A percentile compares a stretch with the other conserved stretches of the same genome.
Evolutionary conservation across 1,140 invertebrate genomes (phyloP).

Genomic region (Thaumatotibia leucotreta): DNA sequence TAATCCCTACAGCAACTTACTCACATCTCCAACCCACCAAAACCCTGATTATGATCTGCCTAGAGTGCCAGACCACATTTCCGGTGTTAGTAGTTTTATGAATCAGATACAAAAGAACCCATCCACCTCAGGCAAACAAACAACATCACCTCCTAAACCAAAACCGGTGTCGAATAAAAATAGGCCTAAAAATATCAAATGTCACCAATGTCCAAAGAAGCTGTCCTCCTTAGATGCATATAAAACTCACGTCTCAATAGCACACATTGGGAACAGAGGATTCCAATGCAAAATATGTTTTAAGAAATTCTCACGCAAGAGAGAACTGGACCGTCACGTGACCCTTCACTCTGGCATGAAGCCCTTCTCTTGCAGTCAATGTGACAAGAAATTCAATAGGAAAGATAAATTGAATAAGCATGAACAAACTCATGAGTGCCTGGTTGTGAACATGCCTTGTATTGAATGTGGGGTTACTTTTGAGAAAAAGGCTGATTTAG

Average conservation of each 20-base stretch:
- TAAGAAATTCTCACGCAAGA: slow-evolving; percentile 80
- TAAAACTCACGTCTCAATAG: slow-evolving; percentile 68
- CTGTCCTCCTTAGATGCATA: slow-evolving; percentile 72
- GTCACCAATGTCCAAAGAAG: slow-evolving; percentile 74
- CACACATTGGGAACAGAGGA: slow-evolving; percentile 64
- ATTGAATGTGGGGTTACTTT: slow-evolving; percentile 77
- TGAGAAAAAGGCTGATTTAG: slow-evolving; percentile 74
- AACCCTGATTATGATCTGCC: slow-evolving; percentile 65
- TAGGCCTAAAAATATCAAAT: slow-evolving; percentile 70
- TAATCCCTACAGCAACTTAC: slow-evolving; percentile 75
- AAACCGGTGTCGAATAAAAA: slow-evolving; percentile 51
- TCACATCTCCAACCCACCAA: slow-evolving; percentile 45
- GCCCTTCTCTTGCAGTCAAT: slow-evolving; percentile 79
- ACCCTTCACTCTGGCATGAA: slow-evolving; percentile 79
- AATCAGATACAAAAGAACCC: slow-evolving; percentile 57
- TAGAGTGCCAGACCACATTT: slow-evolving; percentile 73
- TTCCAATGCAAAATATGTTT: slow-evolving; percentile 79
- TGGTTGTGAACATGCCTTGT: slow-evolving; percentile 75
- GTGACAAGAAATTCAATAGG: slow-evolving; percentile 80
- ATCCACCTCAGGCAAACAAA: slow-evolving; percentile 40
- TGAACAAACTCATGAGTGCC: slow-evolving; percentile 78
- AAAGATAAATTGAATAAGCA: slow-evolving; percentile 82
- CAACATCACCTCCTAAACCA: slow-evolving; percentile 47
- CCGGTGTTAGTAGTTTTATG: slow-evolving; percentile 72
- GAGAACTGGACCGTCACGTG: slow-evolving; percentile 80